Evolutionary conservation across 2,797 vertebrate species (phyloP).

Genomic region (Coccyzus lansbergi): DNA sequence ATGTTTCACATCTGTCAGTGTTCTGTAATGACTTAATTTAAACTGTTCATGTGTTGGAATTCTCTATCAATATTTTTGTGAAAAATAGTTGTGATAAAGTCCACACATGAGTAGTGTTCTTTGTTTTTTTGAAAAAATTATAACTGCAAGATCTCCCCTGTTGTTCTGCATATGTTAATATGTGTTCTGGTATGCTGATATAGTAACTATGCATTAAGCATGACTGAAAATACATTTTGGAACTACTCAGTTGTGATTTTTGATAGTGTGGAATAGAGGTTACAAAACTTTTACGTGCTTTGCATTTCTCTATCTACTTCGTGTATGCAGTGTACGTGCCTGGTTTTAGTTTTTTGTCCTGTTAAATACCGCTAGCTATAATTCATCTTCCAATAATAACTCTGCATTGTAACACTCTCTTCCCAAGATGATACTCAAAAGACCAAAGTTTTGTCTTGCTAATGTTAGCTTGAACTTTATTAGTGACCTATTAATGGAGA

Average conservation of each 20-base stretch:
- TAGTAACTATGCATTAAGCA: background rate
- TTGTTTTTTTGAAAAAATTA: background rate
- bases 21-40: constrained; percentile 2
- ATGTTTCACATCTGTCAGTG: background rate
- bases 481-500: background rate
- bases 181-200: background rate
- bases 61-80: background rate
- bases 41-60: background rate
- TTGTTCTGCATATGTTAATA: background rate
- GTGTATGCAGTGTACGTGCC: background rate
- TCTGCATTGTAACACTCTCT: background rate
- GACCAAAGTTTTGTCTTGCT: background rate
- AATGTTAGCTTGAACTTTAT: background rate
- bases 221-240: constrained; percentile 17
- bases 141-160: background rate
- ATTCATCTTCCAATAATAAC: background rate
- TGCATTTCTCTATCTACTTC: background rate
- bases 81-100: background rate
- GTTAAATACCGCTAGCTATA: background rate
- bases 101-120: background rate
- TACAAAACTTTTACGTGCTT: background rate
- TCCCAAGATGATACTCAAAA: background rate
- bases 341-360: background rate
- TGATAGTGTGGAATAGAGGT: constrained; percentile 19
- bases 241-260: background rate